Conservation (phyloP, 2,888 invertebrate species). For the Rhamnusium bicolor region DNA sequence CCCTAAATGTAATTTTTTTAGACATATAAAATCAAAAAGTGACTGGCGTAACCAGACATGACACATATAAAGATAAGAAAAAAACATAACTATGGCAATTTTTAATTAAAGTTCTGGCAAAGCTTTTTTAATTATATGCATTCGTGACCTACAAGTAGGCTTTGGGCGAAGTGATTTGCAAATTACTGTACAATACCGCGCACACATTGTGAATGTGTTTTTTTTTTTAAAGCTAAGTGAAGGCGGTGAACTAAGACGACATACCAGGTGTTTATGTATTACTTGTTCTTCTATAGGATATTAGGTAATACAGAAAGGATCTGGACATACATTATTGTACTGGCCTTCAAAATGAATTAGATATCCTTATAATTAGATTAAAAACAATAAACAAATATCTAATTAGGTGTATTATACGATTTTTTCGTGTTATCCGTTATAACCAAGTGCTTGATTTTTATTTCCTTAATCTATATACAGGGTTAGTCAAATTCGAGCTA, state of each 20-base stretch:
- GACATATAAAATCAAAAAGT: not conserved
- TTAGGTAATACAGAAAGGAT: slow-evolving; percentile 17
- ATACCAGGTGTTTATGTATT: slow-evolving; percentile 13
- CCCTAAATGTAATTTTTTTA: not conserved
- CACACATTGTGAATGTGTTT: slow-evolving; percentile 8
- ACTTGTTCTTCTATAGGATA: not conserved
- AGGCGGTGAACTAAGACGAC: not conserved
- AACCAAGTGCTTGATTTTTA: too few relatives aligned
- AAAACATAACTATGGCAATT: not conserved
- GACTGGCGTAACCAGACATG: not conserved
- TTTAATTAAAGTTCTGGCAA: slow-evolving; percentile 1
- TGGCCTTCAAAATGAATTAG: not conserved
- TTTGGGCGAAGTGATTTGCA: slow-evolving; percentile 18
- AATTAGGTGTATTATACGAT: not conserved
- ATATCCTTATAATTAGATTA: not conserved
- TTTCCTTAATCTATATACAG: too few relatives aligned
- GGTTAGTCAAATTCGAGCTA: too few relatives aligned
- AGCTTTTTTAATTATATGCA: slow-evolving; percentile 3
- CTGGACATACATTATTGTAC: not conserved
- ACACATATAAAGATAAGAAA: not conserved
- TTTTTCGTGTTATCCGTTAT: too few relatives aligned
- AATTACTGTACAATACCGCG: slow-evolving; percentile 2
- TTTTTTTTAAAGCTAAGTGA: not conserved
- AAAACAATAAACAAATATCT: not conserved
- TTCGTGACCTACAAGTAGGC: slow-evolving; percentile 16